Percentiles rank a stretch among this genome's conserved stretches.
phyloP scores from a whole-genome alignment of 2,113 vertebrate genomes.

The Mirza zaza region DNA sequence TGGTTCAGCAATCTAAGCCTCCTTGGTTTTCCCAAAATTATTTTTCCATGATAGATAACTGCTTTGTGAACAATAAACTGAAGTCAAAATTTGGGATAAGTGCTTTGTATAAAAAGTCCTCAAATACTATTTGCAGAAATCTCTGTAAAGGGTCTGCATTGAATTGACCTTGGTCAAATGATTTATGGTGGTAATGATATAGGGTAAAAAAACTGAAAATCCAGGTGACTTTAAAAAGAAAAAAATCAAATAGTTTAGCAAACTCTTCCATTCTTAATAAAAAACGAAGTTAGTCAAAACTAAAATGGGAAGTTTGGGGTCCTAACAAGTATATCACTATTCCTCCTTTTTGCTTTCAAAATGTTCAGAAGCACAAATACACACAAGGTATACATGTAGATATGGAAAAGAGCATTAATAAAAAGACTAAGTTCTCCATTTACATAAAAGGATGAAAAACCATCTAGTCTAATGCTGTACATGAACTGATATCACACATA shows the following conservation, averaged over 20 bases:
- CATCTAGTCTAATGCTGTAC: not conserved
- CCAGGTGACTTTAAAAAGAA: not conserved
- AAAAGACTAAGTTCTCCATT: not conserved
- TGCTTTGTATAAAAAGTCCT: not conserved
- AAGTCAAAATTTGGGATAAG: not conserved
- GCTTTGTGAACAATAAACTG: not conserved
- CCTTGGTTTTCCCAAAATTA: not conserved
- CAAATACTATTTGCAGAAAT: not conserved
- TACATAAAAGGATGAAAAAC: not conserved
- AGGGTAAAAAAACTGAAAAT: constrained; percentile 10
- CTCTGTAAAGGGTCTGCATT: not conserved
- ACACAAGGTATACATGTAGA: not conserved
- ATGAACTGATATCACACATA: not conserved
- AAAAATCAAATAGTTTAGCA: not conserved
- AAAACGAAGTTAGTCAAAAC: not conserved
- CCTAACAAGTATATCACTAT: not conserved
- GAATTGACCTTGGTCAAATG: not conserved
- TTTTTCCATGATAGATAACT: not conserved
- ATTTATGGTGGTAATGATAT: not conserved
- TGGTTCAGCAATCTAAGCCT: not conserved
- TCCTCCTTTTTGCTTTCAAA: not conserved
- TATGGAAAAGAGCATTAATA: not conserved
- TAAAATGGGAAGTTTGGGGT: not conserved
- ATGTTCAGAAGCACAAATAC: not conserved
- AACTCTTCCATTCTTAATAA: not conserved